These are phyloP conservation scores for Drosophila quasianomalipes DNA, from an alignment of 2,888 invertebrate species.

Conservation along the genomic window DNA sequence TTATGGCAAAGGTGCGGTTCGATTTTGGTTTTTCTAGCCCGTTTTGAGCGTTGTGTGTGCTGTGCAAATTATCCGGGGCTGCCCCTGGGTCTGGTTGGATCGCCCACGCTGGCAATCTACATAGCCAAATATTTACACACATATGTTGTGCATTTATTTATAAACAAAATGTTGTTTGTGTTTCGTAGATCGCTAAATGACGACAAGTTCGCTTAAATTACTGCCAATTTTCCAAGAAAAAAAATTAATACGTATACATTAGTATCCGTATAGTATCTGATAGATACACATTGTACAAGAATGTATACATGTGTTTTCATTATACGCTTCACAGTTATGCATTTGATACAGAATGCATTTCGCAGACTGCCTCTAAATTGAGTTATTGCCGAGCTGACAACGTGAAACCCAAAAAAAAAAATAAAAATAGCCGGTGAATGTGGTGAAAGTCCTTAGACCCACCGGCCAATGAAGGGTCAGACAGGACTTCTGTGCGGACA, in stretches of 20 bases:
- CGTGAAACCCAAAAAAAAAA: conserved; percentile 28
- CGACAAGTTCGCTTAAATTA: conserved; percentile 60
- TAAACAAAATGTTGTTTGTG: conserved; percentile 53
- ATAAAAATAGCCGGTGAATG: neutral
- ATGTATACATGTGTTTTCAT: conserved; percentile 1
- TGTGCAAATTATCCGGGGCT: conserved; percentile 35
- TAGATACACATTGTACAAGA: neutral
- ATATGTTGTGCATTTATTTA: conserved; percentile 51
- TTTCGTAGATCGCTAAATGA: conserved; percentile 47
- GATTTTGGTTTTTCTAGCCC: conserved; percentile 11
- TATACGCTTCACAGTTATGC: conserved; percentile 9
- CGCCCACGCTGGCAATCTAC: conserved; percentile 55
- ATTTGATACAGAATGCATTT: conserved; percentile 16
- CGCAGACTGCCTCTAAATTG: conserved; percentile 49
- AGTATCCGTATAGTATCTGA: neutral
- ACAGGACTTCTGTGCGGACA: conserved; percentile 2
- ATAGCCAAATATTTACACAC: conserved; percentile 36
- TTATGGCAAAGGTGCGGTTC: conserved; percentile 48
- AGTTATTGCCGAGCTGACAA: conserved; percentile 41
- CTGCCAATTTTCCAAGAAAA: conserved; percentile 34
- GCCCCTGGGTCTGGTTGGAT: conserved; percentile 42
- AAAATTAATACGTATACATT: conserved; percentile 23
- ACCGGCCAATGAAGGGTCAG: conserved; percentile 14
- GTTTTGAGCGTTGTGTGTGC: conserved; percentile 6
- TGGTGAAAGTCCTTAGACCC: conserved; percentile 20